A percentile compares a stretch with the other conserved stretches of the same genome.
These are phyloP conservation scores for Protonibea diacanthus DNA, from an alignment of 2,797 vertebrate genomes.

Conservation along the genomic window DNA sequence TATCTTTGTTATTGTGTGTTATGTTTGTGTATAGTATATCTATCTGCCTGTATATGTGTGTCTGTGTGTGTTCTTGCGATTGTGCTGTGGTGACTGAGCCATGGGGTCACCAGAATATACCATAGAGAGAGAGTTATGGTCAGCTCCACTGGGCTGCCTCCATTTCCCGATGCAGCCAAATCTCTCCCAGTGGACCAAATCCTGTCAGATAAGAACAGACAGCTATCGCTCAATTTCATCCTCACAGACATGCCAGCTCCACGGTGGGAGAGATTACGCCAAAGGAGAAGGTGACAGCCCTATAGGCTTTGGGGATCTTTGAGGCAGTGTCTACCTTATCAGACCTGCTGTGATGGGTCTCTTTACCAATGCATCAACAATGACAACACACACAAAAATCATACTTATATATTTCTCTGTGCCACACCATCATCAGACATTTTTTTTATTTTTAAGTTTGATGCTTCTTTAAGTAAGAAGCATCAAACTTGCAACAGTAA, in stretches of 20 bases:
- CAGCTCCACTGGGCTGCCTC: slow-evolving; percentile 57
- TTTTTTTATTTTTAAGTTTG: not conserved
- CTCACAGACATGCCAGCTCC: slow-evolving; percentile 63
- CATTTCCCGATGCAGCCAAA: slow-evolving; percentile 68
- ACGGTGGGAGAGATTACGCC: slow-evolving; percentile 71
- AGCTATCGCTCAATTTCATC: slow-evolving; percentile 82
- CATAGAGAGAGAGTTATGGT: slow-evolving; percentile 66
- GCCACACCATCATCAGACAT: not conserved
- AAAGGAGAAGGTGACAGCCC: slow-evolving; percentile 59
- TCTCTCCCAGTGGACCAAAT: slow-evolving; percentile 77
- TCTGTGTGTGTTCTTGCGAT: slow-evolving; percentile 40
- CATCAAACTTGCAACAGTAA: not conserved
- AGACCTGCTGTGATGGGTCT: slow-evolving; percentile 71
- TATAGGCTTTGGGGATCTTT: slow-evolving; percentile 70
- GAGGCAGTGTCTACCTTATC: slow-evolving; percentile 67
- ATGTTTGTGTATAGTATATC: slow-evolving; percentile 30
- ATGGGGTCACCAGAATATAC: slow-evolving; percentile 59
- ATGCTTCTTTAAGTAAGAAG: no score
- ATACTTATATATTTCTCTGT: slow-evolving; percentile 36
- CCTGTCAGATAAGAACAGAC: slow-evolving; percentile 79
- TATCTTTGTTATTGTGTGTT: slow-evolving; percentile 43
- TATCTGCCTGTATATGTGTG: slow-evolving; percentile 12
- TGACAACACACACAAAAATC: slow-evolving; percentile 43
- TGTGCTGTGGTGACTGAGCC: slow-evolving; percentile 41
- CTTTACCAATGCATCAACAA: slow-evolving; percentile 68